A percentile compares a stretch with the other conserved stretches of the same genome.
These are phyloP conservation scores for Ophion obscuratus DNA, from an alignment of 2,888 invertebrate genomes.

Conservation along the genomic window DNA sequence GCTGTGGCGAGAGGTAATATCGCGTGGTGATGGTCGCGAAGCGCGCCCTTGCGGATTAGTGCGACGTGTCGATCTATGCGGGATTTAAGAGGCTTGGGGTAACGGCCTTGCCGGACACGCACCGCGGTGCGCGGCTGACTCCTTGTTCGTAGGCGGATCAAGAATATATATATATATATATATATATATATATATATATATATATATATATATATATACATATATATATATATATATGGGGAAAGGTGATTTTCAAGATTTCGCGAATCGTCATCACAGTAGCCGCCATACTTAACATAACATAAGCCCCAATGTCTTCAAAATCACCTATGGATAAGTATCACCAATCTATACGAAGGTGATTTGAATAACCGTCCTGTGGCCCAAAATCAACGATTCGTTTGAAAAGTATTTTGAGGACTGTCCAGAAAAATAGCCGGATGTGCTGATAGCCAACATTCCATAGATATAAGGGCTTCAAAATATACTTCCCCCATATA, in stretches of 20 bases:
- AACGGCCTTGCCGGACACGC: constrained; percentile 75
- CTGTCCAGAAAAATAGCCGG: background rate
- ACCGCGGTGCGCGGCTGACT: constrained; percentile 74
- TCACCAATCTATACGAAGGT: background rate
- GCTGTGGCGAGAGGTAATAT: background rate
- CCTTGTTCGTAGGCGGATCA: constrained; percentile 64
- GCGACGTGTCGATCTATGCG: background rate
- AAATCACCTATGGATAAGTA: background rate
- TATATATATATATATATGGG: background rate
- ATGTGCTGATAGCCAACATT: background rate
- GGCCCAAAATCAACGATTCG: too few species aligned
- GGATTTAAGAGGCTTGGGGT: constrained; percentile 22
- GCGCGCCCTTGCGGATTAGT: background rate
- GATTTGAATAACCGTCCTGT: too few species aligned
- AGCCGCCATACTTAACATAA: background rate
- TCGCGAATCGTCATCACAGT: background rate
- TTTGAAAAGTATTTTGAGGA: background rate
- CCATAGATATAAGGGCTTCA: background rate
- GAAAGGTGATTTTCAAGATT: background rate
- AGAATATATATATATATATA: background rate
- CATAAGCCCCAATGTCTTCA: background rate
- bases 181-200: too few species aligned
- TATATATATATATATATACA: too few species aligned
- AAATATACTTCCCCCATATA: constrained; percentile 21
- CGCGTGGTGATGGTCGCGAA: background rate